Base-by-base conservation (phyloP, 2,113 vertebrate species). In the Gallinago undulata region DNA sequence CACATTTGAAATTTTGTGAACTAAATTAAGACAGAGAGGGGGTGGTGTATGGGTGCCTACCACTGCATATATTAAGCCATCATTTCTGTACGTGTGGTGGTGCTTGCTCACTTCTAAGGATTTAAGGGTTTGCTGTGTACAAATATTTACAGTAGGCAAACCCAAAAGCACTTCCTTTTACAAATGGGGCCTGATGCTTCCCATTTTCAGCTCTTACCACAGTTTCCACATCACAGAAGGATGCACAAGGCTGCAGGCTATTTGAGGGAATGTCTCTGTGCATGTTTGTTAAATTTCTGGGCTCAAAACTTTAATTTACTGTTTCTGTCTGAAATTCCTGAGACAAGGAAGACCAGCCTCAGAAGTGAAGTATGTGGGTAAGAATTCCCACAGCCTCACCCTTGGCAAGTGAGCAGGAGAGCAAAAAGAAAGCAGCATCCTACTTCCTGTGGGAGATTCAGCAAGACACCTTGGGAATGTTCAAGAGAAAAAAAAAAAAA, bases 101-200 rank as follows among this genome's bases (percentile, higher is more conserved):
- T 81, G 48, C 85, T 68, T 72, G 33, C 51, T 77, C 2, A 1
- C 30, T 74, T 60, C 43, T 18, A 27, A 37, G 56, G 57, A 60
- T 53, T 70, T 63, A 30, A 88, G 57, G 53, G n/a, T 88, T 90
- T 73, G 15, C 62, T 78, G 23, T 45, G 72, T 60, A 70, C 62
- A 89, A 53, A 55, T 87, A 84, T 84, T 95, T 95, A 90, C 68
- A 79, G 81, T 8, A 66, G 77, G 69, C 78, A 87, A 90, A 87
- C 55, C 57, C 23, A 2, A 75, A 45, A 79, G 31, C 55, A 53
- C 45, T 92, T 87, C 62, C 62, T 69, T 86, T 84, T 73, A 75
- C 31, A 68, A 84, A 55, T 13, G 10, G 9, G 60, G 85, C 28
- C 79, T 35, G 69, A 30, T 64, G 25, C 53, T 93, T 96, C 69